These are phyloP conservation scores for Temnothorax curvispinosus DNA, from an alignment of 1,140 invertebrate genomes.

Conservation along the genomic window DNA sequence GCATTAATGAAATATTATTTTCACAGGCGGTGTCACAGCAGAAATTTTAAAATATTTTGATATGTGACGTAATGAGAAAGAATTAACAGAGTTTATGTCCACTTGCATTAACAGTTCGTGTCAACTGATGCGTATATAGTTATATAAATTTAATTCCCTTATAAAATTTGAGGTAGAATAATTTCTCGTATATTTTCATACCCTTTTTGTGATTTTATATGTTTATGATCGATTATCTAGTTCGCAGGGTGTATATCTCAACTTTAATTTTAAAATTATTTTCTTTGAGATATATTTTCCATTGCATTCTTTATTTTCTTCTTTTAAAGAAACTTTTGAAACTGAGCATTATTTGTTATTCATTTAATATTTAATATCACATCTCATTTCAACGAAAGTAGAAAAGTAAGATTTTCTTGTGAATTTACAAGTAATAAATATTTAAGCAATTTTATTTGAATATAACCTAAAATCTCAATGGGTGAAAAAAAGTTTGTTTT, in stretches of 20 bases:
- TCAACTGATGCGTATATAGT: background rate
- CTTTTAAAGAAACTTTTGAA: background rate
- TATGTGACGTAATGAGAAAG: background rate
- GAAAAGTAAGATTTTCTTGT: background rate
- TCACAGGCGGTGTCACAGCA: background rate
- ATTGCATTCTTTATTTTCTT: background rate
- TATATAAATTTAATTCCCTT: constrained; percentile 30
- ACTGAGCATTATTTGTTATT: background rate
- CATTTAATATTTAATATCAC: background rate
- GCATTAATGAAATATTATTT: constrained; percentile 36
- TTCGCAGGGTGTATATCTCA: background rate
- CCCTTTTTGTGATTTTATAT: background rate
- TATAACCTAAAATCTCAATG: background rate
- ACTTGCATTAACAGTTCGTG: constrained; percentile 2
- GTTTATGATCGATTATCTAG: background rate
- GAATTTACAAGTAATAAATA: background rate
- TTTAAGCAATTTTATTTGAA: constrained; percentile 1
- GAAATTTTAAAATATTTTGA: constrained; percentile 31
- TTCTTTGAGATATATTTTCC: background rate
- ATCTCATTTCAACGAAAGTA: background rate
- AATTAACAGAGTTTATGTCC: background rate
- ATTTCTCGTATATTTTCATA: background rate
- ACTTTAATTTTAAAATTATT: background rate
- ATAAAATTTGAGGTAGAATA: constrained; percentile 4
- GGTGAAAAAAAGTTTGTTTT: background rate